Conservation (phyloP, 2,113 vertebrate species). For the Sinosuthora webbiana region DNA sequence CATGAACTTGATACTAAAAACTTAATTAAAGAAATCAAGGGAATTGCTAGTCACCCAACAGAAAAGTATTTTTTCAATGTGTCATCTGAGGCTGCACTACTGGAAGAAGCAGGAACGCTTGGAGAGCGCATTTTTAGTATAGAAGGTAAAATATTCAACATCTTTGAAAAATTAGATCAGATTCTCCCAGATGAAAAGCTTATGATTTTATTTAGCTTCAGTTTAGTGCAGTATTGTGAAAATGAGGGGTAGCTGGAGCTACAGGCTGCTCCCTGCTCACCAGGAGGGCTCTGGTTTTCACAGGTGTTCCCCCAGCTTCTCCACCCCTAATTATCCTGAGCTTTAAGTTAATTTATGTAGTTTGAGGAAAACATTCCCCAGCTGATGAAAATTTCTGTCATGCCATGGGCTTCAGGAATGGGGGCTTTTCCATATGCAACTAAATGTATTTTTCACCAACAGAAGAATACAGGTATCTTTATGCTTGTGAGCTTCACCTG, state of each 20-base stretch:
- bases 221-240: background rate
- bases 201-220: background rate
- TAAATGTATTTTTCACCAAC: background rate
- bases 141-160: slow-evolving; percentile 79
- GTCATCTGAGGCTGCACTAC: slow-evolving; percentile 85
- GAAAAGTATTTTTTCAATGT: slow-evolving; percentile 94
- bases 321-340: background rate
- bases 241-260: background rate
- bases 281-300: background rate
- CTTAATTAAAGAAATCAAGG: slow-evolving; percentile 92
- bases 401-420: background rate
- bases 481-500: background rate
- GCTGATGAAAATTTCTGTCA: background rate
- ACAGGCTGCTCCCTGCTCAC: background rate
- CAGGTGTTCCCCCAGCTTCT: background rate
- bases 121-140: slow-evolving; percentile 96
- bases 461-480: background rate
- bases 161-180: background rate
- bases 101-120: slow-evolving; percentile 88
- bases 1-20: slow-evolving; percentile 85
- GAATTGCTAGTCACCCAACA: slow-evolving; percentile 88
- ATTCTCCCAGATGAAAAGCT: background rate
- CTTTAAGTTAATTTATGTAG: background rate
- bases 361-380: background rate
- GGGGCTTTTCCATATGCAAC: background rate